Percentiles rank a stretch among this genome's conserved stretches.
Evolutionary conservation across 2,888 invertebrate genomes (phyloP).

Genomic region (Creontiades dilutus): DNA sequence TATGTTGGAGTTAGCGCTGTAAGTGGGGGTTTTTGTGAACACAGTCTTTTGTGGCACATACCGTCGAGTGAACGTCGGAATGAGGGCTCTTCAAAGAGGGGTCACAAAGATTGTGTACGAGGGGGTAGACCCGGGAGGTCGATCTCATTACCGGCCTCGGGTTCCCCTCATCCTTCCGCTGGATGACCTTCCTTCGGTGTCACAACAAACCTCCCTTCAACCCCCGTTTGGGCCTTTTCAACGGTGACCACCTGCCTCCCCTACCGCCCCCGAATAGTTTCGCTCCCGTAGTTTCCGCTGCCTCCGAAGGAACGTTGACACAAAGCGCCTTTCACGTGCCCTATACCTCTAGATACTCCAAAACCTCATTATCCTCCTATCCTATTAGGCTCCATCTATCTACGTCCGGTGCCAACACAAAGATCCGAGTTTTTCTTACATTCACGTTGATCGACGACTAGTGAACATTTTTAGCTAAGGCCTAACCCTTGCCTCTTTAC

Average conservation of each 20-base stretch:
- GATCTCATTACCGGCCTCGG: conserved; percentile 37
- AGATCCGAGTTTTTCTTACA: no score
- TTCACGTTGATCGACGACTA: no score
- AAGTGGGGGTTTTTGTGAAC: no score
- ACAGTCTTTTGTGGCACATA: no score
- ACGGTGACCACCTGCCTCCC: not conserved
- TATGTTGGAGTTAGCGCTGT: no score
- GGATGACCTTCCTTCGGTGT: not conserved
- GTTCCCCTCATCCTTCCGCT: not conserved
- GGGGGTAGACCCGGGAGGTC: not conserved
- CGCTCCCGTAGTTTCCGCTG: not conserved
- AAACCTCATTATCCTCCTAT: not conserved
- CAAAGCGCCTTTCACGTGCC: not conserved
- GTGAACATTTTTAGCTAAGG: no score
- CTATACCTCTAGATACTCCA: not conserved
- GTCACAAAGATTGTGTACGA: not conserved
- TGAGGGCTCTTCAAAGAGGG: conserved; percentile 18
- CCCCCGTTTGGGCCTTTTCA: not conserved
- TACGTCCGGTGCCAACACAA: no score
- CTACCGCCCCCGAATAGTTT: not conserved
- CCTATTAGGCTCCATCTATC: not conserved
- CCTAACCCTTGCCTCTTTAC: no score
- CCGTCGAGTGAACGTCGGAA: conserved; percentile 1
- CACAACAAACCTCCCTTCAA: not conserved
- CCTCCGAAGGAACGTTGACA: not conserved